Evolutionary conservation across 2,888 invertebrate species (phyloP).

Genomic region (Lymantria monacha): DNA sequence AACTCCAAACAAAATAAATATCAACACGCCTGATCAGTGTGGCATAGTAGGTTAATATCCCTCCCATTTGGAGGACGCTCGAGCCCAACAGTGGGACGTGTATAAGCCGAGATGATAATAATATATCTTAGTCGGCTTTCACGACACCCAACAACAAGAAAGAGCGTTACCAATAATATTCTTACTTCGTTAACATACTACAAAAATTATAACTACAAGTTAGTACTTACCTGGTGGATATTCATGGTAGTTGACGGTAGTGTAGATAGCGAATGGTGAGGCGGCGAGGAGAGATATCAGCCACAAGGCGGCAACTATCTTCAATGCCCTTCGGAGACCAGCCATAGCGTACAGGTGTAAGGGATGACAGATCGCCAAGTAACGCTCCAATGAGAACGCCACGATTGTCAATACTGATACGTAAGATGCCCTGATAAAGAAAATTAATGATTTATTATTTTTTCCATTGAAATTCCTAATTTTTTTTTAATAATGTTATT

Average conservation of each 20-base stretch:
- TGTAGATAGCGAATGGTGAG: constrained; percentile 88
- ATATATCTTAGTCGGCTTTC: no score
- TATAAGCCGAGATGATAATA: no score
- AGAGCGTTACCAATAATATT: no score
- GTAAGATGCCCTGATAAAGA: constrained; percentile 88
- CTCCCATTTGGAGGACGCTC: no score
- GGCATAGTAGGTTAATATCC: no score
- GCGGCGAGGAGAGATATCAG: constrained; percentile 88
- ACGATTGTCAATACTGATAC: constrained; percentile 96
- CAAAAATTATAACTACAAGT: no score
- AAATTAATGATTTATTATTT: not conserved
- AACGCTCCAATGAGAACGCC: constrained; percentile 94
- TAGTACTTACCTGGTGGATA: constrained; percentile 84
- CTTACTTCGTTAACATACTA: no score
- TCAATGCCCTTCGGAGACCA: constrained; percentile 89
- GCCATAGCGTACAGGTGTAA: constrained; percentile 91
- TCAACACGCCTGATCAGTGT: no score
- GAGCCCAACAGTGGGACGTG: no score
- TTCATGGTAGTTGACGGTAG: constrained; percentile 87
- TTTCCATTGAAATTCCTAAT: not conserved
- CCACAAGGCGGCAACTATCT: constrained; percentile 91
- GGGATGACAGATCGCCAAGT: constrained; percentile 95
- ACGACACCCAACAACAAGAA: no score
- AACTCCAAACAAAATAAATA: no score
- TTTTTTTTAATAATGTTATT: no score